Conservation (phyloP, 1,140 invertebrate species). For the Drosophila nannoptera region DNA sequence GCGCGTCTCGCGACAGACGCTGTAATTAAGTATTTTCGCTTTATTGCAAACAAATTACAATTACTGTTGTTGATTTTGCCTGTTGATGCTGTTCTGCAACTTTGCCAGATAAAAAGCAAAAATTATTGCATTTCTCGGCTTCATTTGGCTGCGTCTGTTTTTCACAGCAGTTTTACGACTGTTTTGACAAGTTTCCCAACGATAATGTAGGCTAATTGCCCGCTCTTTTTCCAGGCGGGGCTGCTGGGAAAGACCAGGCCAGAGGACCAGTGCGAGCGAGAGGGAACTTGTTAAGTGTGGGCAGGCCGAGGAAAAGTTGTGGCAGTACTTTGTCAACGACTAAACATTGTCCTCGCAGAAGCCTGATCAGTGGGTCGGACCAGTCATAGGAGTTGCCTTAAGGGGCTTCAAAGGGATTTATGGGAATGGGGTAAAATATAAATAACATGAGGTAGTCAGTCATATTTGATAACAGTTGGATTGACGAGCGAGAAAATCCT, state of each 20-base stretch:
- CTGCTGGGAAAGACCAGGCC: no score
- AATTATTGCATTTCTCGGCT: slow-evolving; percentile 52
- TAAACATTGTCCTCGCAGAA: no score
- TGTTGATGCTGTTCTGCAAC: slow-evolving; percentile 17
- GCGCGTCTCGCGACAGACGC: slow-evolving; percentile 3
- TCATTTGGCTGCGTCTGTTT: slow-evolving; percentile 46
- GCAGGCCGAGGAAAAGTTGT: no score
- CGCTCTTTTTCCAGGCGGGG: slow-evolving; percentile 10
- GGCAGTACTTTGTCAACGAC: no score
- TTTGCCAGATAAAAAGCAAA: slow-evolving; percentile 36
- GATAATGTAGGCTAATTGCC: slow-evolving; percentile 58
- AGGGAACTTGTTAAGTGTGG: neutral
- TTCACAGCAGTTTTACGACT: slow-evolving; percentile 37
- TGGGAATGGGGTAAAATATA: no score
- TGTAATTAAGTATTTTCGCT: slow-evolving; percentile 24
- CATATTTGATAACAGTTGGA: no score
- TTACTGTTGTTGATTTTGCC: slow-evolving; percentile 40
- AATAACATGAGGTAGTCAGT: no score
- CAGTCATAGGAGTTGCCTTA: no score
- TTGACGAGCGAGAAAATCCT: no score
- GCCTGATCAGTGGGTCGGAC: no score
- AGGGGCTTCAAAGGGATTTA: no score
- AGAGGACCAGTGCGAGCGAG: no score
- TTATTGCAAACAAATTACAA: slow-evolving; percentile 40
- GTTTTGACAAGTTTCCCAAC: slow-evolving; percentile 52